Conservation (phyloP, 1,140 invertebrate genomes). For the Drosophila parvula region DNA sequence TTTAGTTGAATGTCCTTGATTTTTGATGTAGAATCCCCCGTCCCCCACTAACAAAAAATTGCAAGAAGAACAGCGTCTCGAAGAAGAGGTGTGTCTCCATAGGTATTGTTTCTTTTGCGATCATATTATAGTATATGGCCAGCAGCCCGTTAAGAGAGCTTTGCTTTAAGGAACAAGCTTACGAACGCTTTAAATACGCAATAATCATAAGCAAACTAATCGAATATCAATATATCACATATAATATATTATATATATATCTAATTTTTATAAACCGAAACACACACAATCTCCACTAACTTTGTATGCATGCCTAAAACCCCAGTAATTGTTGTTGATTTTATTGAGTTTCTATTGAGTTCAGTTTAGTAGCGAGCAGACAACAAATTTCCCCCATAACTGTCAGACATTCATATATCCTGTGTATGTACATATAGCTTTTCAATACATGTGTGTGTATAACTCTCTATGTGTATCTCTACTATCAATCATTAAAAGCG, state of each 20-base stretch:
- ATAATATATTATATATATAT: slow-evolving; percentile 32
- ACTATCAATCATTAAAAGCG: slow-evolving; percentile 13
- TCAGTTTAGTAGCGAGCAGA: slow-evolving; percentile 49
- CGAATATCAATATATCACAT: slow-evolving; percentile 17
- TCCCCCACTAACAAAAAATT: slow-evolving; percentile 27
- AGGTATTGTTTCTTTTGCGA: slow-evolving; percentile 37
- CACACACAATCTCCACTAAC: not conserved
- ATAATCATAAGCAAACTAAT: slow-evolving; percentile 10
- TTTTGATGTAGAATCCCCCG: slow-evolving; percentile 29
- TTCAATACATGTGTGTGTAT: slow-evolving; percentile 26
- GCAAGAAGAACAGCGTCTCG: slow-evolving; percentile 25
- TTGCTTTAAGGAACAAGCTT: slow-evolving; percentile 71
- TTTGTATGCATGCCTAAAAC: slow-evolving; percentile 14
- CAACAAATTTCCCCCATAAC: slow-evolving; percentile 79
- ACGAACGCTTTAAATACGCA: slow-evolving; percentile 60
- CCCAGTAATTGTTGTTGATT: not conserved
- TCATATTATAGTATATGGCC: slow-evolving; percentile 18
- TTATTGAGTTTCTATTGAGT: slow-evolving; percentile 31
- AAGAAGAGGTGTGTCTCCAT: slow-evolving; percentile 8
- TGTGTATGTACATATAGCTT: slow-evolving; percentile 33
- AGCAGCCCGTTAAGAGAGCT: slow-evolving; percentile 40
- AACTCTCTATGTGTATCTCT: slow-evolving; percentile 32
- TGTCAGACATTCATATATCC: slow-evolving; percentile 50
- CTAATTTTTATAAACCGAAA: no score
- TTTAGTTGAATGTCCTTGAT: slow-evolving; percentile 51